Conservation (phyloP, 1,140 invertebrate genomes). For the Drosophila subpulchrella region DNA sequence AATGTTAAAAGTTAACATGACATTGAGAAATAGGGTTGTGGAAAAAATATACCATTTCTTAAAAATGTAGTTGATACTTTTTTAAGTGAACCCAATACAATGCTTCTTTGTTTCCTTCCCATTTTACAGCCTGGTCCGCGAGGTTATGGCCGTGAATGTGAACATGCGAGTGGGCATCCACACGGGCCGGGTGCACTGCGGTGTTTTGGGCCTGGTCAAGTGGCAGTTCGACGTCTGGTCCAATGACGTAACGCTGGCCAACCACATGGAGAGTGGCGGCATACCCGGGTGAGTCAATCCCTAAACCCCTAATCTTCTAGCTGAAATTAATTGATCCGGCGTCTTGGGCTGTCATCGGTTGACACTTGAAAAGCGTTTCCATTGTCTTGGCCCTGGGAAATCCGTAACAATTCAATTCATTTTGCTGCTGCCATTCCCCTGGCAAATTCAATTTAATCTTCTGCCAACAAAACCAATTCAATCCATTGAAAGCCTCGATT, state of each 20-base stretch:
- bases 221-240: slow-evolving; percentile 97
- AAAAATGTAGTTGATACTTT: too few relatives aligned
- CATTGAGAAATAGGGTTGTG: too few relatives aligned
- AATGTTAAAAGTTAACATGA: too few relatives aligned
- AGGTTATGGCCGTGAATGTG: slow-evolving; percentile 95
- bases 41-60: too few relatives aligned
- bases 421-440: slow-evolving; percentile 5
- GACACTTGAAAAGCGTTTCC: slow-evolving; percentile 28
- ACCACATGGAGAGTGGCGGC: slow-evolving; percentile 98
- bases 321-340: slow-evolving; percentile 39
- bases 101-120: background rate
- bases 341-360: slow-evolving; percentile 22
- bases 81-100: background rate
- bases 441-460: slow-evolving; percentile 34
- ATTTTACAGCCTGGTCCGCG: slow-evolving; percentile 90
- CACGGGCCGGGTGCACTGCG: slow-evolving; percentile 96
- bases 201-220: slow-evolving; percentile 94
- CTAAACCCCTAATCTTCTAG: slow-evolving; percentile 9
- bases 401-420: slow-evolving; percentile 31
- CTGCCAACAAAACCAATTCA: slow-evolving; percentile 21
- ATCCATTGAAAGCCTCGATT: slow-evolving; percentile 41
- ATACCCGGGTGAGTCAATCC: slow-evolving; percentile 91
- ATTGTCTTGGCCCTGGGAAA: slow-evolving; percentile 25
- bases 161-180: slow-evolving; percentile 98
- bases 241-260: slow-evolving; percentile 97